These are phyloP conservation scores for Polydrusus tereticollis DNA, from an alignment of 2,888 invertebrate genomes.

Conservation along the genomic window DNA sequence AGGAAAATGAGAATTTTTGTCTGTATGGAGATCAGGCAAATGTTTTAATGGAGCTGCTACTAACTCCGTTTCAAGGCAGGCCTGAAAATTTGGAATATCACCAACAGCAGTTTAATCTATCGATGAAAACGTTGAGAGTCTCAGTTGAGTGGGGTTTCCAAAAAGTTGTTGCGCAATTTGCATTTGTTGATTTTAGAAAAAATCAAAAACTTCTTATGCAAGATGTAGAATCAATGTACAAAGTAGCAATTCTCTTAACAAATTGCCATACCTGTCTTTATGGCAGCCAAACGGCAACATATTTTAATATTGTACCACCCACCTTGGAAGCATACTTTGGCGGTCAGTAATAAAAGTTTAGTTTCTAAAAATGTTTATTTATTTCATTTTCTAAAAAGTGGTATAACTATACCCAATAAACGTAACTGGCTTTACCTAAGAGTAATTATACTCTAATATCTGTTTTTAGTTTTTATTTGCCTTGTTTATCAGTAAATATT, in stretches of 20 bases:
- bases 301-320: conserved; percentile 14
- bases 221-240: conserved; percentile 43
- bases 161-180: conserved; percentile 50
- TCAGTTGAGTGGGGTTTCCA: conserved; percentile 53
- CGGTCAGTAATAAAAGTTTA: not conserved
- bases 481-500: not conserved
- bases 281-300: conserved; percentile 15
- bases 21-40: conserved; percentile 49
- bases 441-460: not conserved
- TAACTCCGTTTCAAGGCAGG: conserved; percentile 32
- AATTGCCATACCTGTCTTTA: conserved; percentile 44
- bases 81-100: conserved; percentile 32
- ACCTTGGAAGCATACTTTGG: conserved; percentile 16
- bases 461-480: not conserved
- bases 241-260: conserved; percentile 44
- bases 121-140: conserved; percentile 46
- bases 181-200: conserved; percentile 48
- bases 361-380: not conserved
- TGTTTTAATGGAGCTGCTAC: conserved; percentile 35
- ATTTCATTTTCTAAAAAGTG: not conserved
- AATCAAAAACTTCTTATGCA: conserved; percentile 49
- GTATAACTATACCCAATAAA: too few relatives aligned
- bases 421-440: not conserved
- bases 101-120: conserved; percentile 42
- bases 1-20: conserved; percentile 34